phyloP scores from a whole-genome alignment of 1,140 invertebrate genomes.

The Heliconius eleuchia region DNA sequence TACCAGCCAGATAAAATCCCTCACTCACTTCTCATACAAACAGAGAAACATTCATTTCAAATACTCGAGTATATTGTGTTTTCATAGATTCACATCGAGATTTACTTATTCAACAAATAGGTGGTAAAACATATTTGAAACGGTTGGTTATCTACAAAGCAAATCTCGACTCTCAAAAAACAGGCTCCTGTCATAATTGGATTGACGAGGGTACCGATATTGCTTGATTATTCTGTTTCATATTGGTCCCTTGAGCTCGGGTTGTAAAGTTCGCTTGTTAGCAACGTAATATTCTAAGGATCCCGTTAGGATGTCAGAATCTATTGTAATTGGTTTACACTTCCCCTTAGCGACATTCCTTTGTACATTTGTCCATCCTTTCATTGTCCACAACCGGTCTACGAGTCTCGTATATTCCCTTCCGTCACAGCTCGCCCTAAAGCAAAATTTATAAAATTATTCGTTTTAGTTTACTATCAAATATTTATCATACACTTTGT shows the following conservation, averaged over 20 bases:
- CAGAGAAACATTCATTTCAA: conserved; percentile 49
- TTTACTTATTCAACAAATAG: conserved; percentile 37
- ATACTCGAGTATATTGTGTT: conserved; percentile 42
- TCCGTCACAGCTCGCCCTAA: conserved; percentile 26
- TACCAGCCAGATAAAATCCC: conserved; percentile 52
- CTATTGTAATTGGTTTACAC: conserved; percentile 42
- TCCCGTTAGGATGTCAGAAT: conserved; percentile 50
- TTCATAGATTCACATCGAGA: conserved; percentile 51
- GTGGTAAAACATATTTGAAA: conserved; percentile 37
- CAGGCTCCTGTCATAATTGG: conserved; percentile 55
- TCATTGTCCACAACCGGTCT: conserved; percentile 62
- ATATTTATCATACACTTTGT: background rate
- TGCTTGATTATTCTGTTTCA: conserved; percentile 56
- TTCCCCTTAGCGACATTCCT: conserved; percentile 63
- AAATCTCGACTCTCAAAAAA: conserved; percentile 40
- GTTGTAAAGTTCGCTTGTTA: conserved; percentile 57
- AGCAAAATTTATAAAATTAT: conserved; percentile 19
- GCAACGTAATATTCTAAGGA: conserved; percentile 42
- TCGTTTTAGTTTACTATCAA: background rate
- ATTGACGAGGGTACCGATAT: conserved; percentile 61
- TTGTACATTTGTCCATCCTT: conserved; percentile 58
- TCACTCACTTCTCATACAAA: conserved; percentile 45
- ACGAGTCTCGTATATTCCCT: conserved; percentile 15
- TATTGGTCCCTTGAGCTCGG: conserved; percentile 51
- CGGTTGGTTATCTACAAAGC: conserved; percentile 42